Conservation (phyloP, 2,113 vertebrate species). For the Myocastor coypus region DNA sequence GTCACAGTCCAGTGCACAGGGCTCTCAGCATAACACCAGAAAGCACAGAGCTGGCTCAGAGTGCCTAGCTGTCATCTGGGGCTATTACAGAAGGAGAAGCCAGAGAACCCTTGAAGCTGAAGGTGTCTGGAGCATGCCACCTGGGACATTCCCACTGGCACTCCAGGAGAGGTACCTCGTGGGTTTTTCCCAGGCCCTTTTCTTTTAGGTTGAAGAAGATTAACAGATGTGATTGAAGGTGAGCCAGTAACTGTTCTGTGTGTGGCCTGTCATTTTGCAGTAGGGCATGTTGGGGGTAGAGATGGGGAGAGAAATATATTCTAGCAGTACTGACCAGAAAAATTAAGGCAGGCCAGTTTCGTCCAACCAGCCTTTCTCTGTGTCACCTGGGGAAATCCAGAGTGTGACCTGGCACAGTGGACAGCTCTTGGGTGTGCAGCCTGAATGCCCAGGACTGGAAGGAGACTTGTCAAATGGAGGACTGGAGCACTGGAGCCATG, state of each 20-base stretch:
- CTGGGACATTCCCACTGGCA: background rate
- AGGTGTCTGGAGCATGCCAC: background rate
- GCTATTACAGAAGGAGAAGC: constrained; percentile 38
- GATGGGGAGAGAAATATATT: background rate
- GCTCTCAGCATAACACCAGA: constrained; percentile 15
- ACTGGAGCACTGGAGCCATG: fast-evolving
- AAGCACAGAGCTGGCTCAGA: constrained; percentile 16
- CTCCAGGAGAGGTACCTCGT: background rate
- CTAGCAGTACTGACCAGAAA: background rate
- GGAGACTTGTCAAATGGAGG: background rate
- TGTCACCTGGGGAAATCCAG: background rate
- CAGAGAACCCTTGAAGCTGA: constrained; percentile 13
- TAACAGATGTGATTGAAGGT: background rate
- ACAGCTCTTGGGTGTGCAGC: background rate
- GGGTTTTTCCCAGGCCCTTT: background rate
- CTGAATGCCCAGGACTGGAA: background rate
- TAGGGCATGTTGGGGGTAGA: background rate
- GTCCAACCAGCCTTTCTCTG: background rate
- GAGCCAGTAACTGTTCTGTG: background rate
- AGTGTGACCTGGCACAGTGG: background rate
- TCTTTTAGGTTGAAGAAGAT: background rate
- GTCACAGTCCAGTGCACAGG: constrained; percentile 37
- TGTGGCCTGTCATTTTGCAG: background rate
- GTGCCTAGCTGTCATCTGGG: background rate
- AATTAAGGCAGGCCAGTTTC: background rate